phyloP scores from a whole-genome alignment of 2,113 vertebrate genomes.

The Gymnarchus niloticus region DNA sequence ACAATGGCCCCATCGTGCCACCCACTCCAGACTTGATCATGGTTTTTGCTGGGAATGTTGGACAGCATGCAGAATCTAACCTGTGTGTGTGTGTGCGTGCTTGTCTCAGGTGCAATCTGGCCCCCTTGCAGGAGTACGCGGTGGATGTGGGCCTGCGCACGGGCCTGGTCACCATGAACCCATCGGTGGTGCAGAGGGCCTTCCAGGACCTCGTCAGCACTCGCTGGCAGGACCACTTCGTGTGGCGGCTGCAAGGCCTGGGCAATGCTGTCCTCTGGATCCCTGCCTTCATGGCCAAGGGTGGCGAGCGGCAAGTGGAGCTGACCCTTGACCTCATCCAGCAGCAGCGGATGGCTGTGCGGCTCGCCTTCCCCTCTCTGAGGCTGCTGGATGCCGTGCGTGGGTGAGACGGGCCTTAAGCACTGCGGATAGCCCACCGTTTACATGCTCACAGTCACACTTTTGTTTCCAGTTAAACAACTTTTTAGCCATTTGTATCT shows the following conservation, averaged over 20 bases:
- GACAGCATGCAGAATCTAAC: not conserved
- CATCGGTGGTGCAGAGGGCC: conserved; percentile 88
- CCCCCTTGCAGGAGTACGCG: conserved; percentile 82
- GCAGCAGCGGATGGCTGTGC: conserved; percentile 76
- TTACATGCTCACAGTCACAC: not conserved
- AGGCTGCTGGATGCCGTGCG: conserved; percentile 89
- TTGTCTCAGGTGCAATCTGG: conserved; percentile 81
- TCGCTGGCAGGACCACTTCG: conserved; percentile 79
- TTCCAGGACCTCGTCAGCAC: conserved; percentile 85
- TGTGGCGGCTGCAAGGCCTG: conserved; percentile 76
- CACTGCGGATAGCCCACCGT: too few relatives aligned
- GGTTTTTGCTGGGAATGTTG: not conserved
- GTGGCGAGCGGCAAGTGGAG: conserved; percentile 87
- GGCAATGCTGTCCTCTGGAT: conserved; percentile 91
- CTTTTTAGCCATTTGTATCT: too few relatives aligned
- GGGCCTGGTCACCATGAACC: conserved; percentile 93
- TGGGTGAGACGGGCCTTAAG: conserved; percentile 71
- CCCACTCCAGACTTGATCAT: not conserved
- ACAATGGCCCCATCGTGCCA: not conserved
- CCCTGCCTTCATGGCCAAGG: conserved; percentile 93
- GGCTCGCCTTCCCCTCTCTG: conserved; percentile 88
- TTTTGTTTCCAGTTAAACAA: too few relatives aligned
- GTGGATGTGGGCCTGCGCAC: conserved; percentile 80
- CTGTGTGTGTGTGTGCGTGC: not conserved
- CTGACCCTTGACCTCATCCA: conserved; percentile 87